Base-by-base conservation (phyloP, 2,797 vertebrate genomes). In the Synaphobranchus kaupii region DNA sequence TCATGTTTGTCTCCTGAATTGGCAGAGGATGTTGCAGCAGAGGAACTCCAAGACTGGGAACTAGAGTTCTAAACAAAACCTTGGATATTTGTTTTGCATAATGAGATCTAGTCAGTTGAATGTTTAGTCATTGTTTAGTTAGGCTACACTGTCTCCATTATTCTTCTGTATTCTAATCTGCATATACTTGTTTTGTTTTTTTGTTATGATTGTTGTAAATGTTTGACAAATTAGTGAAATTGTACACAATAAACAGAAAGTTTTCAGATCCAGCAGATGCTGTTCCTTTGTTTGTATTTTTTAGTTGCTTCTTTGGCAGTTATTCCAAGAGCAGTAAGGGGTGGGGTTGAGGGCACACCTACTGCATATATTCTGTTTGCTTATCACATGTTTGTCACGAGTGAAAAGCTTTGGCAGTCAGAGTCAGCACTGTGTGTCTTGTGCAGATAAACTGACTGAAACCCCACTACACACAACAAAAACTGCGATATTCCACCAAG, bases 381-480 rank as follows among this genome's bases (percentile, higher is more conserved):
- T 87, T 87, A 87, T 87, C 86, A 63, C 47, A 34, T 68, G 44
- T 68, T 44, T 83, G 78, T 71, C 48, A 58, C 47, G 15, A 22
- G 63, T 28, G 50, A 52, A 63, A 31, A 52, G 47, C 48, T 39
- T 28, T 56, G 48, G 81, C 86, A 34, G 58, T 28, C 58, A 60
- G 81, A 84, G 50, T 76, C 28, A 71, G 82, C 28, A 17, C 50
- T 54, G 47, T n/a, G 31, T 56, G 17, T 20, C 66, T 17, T 44
- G 31, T 56, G 86, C 50, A 84, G 86, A 87, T 87, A 87, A 56
- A 56, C 82, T 82, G 80, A 50, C 44, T 52, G 48, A 82, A 47
- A 82, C 13, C 13, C n/a, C 48, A 48, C 34, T 44, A 47, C 22
- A 84, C 39, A 60, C 58, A 39, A 83, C 52, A 52, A 73, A 80